Base-by-base conservation (phyloP, 2,797 vertebrate genomes). In the Hippocampus kuda region DNA sequence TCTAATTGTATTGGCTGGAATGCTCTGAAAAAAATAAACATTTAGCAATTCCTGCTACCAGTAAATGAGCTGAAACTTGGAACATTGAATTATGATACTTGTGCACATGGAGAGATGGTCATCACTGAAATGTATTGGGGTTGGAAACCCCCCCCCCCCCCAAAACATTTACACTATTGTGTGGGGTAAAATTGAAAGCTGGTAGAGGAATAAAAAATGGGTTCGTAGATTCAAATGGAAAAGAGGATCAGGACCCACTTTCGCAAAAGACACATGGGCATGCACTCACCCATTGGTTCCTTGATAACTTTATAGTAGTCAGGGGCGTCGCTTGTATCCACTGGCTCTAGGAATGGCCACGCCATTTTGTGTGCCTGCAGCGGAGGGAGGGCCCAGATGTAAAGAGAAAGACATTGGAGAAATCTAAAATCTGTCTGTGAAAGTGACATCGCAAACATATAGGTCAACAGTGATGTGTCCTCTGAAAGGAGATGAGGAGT, bases 281-380 rank as follows among this genome's bases (percentile, higher is more conserved):
- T 91, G 89, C 91, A 94, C 96, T 88, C 93, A 99, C 97, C 97
- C 97, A 99, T 98, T 49, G 97, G 97, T 78, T 99, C 97, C 89
- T 98, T 98, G 82, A 99, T 99, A 70, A 98, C 94, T 68, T 92
- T 93, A 71, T 98, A 99, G 87, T 99, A 99, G 90, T 98, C 97
- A 34, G 96, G 96, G 70, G 96, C 97, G 68, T 98, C 96, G 0
- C 94, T 95, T 18, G 96, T 94, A 78, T 99, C 96, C 78, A 98
- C 97, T 0, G 96, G 95, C 81, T 98, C 97, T 75, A 98, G 88
- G 88, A 98, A 99, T 0, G 97, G 97, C 97, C 97, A 99, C 1
- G 94, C 96, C 96, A 98, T 98, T 85, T 98, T 97, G 87, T 97
- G 95, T 70, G 95, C 92, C 96, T 98, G 76, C 64, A 67, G 72